Evolutionary conservation across 1,140 invertebrate species (phyloP), one percentile per base, ranked within the genome.

Genomic region (Apocrypta bakeri): DNA sequence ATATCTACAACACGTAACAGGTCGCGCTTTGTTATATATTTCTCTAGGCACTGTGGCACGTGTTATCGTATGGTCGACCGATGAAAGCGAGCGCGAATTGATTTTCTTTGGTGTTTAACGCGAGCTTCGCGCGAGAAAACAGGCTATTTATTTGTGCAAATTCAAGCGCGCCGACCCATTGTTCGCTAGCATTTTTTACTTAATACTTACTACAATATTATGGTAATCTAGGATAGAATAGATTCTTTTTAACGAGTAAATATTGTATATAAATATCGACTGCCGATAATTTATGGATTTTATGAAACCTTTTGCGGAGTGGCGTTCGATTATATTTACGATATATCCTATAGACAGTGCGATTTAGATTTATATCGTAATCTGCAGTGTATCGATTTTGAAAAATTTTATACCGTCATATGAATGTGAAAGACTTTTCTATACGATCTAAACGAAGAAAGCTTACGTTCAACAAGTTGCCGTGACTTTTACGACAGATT

Each of bases 361-460:
- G 63, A 77, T 77, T 64, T 68, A 77, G 75, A 77, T 66, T 68
- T 37, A 68, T 77, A 42, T 40, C 63, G n/a, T n/a, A n/a, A n/a
- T 31, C 48, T 1, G 33, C 33, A 9, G 33, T 56, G 1, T 17
- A 56, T 56, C 2, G 2, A 56, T 56, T 21, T 56, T 56, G 48
- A 56, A 56, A 56, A 56, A 56, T n/a, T 6, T 21, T 7, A 14
- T 4, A 7, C 48, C 2, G 21, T 4, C 17, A n/a, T 27, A 37
- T 77, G 48, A n/a, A n/a, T 56, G 33, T 9, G 9, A 56, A 42
- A 56, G 48, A 56, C 48, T n/a, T 42, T 42, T 42, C 40, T 12
- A 42, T 42, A 1, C 33, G 6, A 42, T 42, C 7, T 42, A 42
- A 12, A 42, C 40, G 0, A 1, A 31, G 27, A 68, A 31, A 68